Evolutionary conservation across 2,888 invertebrate genomes (phyloP), one percentile per base, ranked within the genome.

Genomic region (Coleophora deauratella): DNA sequence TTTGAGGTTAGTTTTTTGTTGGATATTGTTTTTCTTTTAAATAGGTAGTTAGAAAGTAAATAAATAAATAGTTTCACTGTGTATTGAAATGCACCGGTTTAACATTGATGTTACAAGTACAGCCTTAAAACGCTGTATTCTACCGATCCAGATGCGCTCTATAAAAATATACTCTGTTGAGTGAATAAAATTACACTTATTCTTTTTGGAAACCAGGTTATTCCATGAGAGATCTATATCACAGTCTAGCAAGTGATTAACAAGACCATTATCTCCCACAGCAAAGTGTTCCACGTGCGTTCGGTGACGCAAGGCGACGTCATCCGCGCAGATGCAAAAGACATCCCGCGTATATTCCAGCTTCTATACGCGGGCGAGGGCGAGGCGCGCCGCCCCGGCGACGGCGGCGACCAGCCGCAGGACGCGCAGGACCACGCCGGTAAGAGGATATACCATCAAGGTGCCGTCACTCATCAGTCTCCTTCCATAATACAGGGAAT

Each of bases 241-340:
- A n/a, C n/a, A n/a, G n/a, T n/a, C n/a, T n/a, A n/a, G n/a, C n/a
- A n/a, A n/a, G n/a, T n/a, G n/a, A n/a, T n/a, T n/a, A n/a, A n/a
- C n/a, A n/a, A n/a, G n/a, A n/a, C n/a, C n/a, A n/a, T n/a, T n/a
- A n/a, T n/a, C n/a, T 31, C 44, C 72, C 74, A 10, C 87, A 97
- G 98, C 86, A 98, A 99, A 90, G 94, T 99, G 72, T 99, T 98
- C 88, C 98, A 99, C 87, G 99, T 99, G 57, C 92, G 99, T 53
- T 95, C 97, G 47, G 99, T 99, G 55, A 98, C 99, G 49, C 98
- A 98, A 81, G 98, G 98, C 62, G 99, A 99, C 89, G 98, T 99
- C 62, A 98, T 99, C 75, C 92, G 98, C 72, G 99, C 98, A 42
- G 98, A 98, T 89, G 96, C 97, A 78, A 97, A 96, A 91, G 98